Evolutionary conservation across 2,113 vertebrate genomes (phyloP).

Genomic region (Tor tambroides): DNA sequence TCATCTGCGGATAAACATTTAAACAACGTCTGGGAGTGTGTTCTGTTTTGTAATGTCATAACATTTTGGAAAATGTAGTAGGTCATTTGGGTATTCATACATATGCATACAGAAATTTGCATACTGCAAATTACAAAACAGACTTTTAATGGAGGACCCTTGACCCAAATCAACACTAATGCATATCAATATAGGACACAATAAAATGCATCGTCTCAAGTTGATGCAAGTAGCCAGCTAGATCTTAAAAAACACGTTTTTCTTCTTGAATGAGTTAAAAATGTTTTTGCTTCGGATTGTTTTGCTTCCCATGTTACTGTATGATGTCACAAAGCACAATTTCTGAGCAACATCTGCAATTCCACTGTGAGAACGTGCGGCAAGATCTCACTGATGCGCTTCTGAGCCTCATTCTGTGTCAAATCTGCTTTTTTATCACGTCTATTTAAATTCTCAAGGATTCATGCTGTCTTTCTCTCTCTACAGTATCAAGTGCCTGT

Average conservation of each 20-base stretch:
- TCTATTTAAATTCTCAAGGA: not conserved
- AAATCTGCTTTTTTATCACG: not conserved
- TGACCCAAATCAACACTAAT: not conserved
- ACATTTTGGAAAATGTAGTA: not conserved
- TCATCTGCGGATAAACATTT: not conserved
- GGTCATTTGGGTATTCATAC: not conserved
- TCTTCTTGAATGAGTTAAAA: not conserved
- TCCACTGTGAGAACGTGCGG: not conserved
- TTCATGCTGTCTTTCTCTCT: not conserved
- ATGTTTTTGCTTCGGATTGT: not conserved
- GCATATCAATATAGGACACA: not conserved
- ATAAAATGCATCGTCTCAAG: not conserved
- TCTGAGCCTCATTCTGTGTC: not conserved
- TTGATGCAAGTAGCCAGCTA: not conserved
- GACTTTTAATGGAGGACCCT: not conserved
- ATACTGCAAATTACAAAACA: not conserved
- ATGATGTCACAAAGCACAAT: slow-evolving; percentile 10
- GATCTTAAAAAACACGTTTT: not conserved
- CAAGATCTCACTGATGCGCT: not conserved
- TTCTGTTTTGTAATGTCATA: not conserved
- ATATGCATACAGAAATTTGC: not conserved
- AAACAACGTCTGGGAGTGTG: not conserved
- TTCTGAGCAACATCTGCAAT: slow-evolving; percentile 8
- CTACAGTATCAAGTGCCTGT: slow-evolving; percentile 37
- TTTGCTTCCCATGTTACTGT: not conserved